Evolutionary conservation across 2,797 vertebrate species (phyloP).

Genomic region (Ptychadena robeensis): DNA sequence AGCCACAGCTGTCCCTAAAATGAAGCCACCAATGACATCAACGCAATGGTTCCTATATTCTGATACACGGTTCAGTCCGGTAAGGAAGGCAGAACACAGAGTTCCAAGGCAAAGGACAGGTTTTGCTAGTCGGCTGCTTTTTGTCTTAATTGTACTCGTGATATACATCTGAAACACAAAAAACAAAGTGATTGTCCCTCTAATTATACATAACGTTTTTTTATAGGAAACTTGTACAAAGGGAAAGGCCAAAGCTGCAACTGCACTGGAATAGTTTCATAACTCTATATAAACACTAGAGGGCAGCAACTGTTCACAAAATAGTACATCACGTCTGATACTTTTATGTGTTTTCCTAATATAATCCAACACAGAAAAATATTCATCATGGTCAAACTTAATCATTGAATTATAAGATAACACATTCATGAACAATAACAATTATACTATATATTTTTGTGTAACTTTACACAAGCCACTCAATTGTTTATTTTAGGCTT

Average conservation of each 20-base stretch:
- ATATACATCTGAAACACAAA: constrained; percentile 90
- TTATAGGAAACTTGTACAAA: background rate
- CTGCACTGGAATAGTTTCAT: background rate
- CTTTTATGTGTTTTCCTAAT: background rate
- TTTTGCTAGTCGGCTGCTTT: constrained; percentile 95
- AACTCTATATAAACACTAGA: constrained; percentile 18
- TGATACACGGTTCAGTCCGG: constrained; percentile 93
- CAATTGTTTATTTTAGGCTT: too few relatives aligned
- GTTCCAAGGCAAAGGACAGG: constrained; percentile 93
- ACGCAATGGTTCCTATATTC: constrained; percentile 98
- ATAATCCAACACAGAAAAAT: too few relatives aligned
- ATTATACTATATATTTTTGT: too few relatives aligned
- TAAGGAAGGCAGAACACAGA: constrained; percentile 93
- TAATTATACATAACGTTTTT: background rate
- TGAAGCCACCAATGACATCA: constrained; percentile 93
- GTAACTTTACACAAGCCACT: too few relatives aligned
- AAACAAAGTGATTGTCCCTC: constrained; percentile 23
- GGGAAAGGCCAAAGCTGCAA: background rate
- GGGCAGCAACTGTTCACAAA: constrained; percentile 13
- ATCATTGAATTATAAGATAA: too few relatives aligned
- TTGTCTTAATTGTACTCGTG: constrained; percentile 98
- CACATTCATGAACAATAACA: too few relatives aligned
- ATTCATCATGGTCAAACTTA: too few relatives aligned
- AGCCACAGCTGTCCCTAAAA: constrained; percentile 89
- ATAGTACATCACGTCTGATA: background rate